Base-by-base conservation (phyloP, 2,797 vertebrate species). In the Tiaroga cobitis region DNA sequence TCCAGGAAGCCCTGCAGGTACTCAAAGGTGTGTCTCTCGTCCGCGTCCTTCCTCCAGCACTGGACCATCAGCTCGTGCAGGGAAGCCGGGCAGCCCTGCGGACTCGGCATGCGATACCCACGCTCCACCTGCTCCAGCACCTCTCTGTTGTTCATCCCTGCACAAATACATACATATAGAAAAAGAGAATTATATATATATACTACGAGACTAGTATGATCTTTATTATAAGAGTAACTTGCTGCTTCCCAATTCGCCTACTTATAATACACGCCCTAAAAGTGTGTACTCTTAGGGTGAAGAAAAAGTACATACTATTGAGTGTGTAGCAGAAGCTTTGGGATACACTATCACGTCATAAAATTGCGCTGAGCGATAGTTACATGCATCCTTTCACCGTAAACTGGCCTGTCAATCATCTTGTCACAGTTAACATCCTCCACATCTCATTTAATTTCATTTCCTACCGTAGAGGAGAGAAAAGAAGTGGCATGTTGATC, bases 61-160 rank as follows among this genome's bases (percentile, higher is more conserved):
- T 98, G 98, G 92, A 98, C 21, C 98, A 99, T 99, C 88, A 96
- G 92, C 65, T 99, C 97, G 3, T 99, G 97, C 90, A 99, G 96
- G 29, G 98, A 99, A 0, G 82, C 86, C 0, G 98, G 98, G 89
- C 96, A 97, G 90, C 91, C 95, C 0, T 91, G 93, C 0, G 98
- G 97, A 84, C 95, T 96, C 2, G 96, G 95, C 98, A 99, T 99
- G 85, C 98, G 95, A 93, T 99, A 98, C 3, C 97, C 98, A 5
- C 96, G 93, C 86, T 99, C 97, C 86, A 99, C 98, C 92, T 97
- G 97, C 92, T 99, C 98, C 95, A 99, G 81, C 87, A 99, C 98
- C 93, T 99, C 98, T 1, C 97, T 94, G 92, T 98, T 99, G 93
- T 97, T 99, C 98, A 99, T 99, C 88, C 98, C 98, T 99, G 75